Base-by-base conservation (phyloP, 2,113 vertebrate species). In the Peromyscus leucopus region DNA sequence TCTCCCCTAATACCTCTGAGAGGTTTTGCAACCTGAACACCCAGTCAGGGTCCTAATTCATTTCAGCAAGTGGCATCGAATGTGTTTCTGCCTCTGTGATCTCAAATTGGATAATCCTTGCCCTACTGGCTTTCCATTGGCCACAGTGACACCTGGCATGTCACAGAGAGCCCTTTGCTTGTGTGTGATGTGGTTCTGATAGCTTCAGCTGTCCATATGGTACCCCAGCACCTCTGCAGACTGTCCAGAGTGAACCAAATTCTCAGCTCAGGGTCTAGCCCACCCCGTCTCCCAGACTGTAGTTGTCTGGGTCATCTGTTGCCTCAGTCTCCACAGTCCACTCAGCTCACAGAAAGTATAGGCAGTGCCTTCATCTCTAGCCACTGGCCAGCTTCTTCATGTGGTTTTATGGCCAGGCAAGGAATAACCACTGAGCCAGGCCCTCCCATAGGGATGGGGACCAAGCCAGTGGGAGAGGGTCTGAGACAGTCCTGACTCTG, bases 1-100 rank as follows among this genome's bases (percentile, higher is more conserved):
- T 96, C 89, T 95, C 36, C 91, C n/a, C 2, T 93, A 97, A 98
- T 94, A 80, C 96, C 91, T 82, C 33, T 22, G 89, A 96, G 95
- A 79, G 39, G 48, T 65, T 94, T 69, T 97, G 94, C 93, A 97
- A 96, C 91, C 63, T 83, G 93, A 97, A 96, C 48, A 87, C 82
- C 61, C 94, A 79, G 63, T 89, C 69, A n/a, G 46, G 42, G 74
- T 80, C 89, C 93, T 84, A 94, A 96, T 83, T 97, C 96, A 95
- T 94, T 94, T 97, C 90, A 71, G 86, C 61, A 95, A 97, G 92
- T 93, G 86, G n/a, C 57, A 89, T 78, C 17, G 42, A 51, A n/a
- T 48, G 48, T 59, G 42, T 63, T 74, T 89, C 74, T 84, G 55
- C 67, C 89, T 92, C 91, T 87, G 91, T 74, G 85, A 97, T 93